Evolutionary conservation across 2,113 vertebrate species (phyloP), one percentile per base, ranked within the genome.

Genomic region (Ceuthmochares aereus): DNA sequence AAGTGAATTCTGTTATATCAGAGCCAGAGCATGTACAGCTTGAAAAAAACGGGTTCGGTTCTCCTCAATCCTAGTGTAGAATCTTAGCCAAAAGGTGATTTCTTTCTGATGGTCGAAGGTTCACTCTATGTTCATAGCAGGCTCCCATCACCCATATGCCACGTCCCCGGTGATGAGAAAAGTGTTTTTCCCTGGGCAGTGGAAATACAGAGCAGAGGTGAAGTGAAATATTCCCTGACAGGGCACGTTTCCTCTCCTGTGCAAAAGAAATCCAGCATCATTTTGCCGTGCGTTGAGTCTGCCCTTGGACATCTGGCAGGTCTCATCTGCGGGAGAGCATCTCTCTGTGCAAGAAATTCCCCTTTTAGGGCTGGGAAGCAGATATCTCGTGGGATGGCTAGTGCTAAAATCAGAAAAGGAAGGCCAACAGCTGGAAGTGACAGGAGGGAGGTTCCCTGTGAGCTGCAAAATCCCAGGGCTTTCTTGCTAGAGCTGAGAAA

Each of bases 401-500:
- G 10, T 75, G 9, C 52, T 78, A 52, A 70, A 87, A 74, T 64
- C 76, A 62, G 52, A 58, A 56, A 14, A 49, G 43, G 62, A 32
- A 58, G 13, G 59, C 58, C 86, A 85, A 23, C 92, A 96, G 76
- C 73, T 84, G 89, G 62, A 89, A 70, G 78, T 64, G 87, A 84
- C 95, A 94, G 96, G 96, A 94, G 91, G 97, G 95, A 93, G 90
- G 93, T 85, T 79, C 66, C 54, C 64, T 13, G n/a, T 18, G 42
- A 76, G 51, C 79, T 58, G 29, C 83, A 77, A 2, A 92, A 79
- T 96, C 92, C 80, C 64, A 47, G 62, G 54, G 72, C 84, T 58
- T 95, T 84, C 80, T 94, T 66, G 83, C 77, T 60, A 14, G 83
- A 84, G 87, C 58, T 40, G 45, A 23, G 89, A 52, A 55, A 30